Conservation (phyloP, 2,113 vertebrate genomes). For the Heterochromis multidens region DNA sequence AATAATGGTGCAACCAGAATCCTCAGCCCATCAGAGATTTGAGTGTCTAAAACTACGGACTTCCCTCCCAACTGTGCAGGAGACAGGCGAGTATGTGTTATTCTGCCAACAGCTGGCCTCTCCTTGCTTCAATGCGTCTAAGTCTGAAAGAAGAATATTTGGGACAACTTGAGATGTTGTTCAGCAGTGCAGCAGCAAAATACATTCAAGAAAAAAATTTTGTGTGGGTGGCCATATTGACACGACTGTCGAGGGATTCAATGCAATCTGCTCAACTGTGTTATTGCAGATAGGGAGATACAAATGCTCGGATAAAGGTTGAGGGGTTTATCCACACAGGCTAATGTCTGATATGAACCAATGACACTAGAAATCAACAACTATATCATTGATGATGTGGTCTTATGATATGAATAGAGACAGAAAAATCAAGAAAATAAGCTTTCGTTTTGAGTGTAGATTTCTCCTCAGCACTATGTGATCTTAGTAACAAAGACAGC, state of each 20-base stretch:
- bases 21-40: neutral
- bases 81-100: neutral
- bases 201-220: neutral
- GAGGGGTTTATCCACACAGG: neutral
- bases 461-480: neutral
- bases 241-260: neutral
- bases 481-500: constrained; percentile 13
- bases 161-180: constrained; percentile 25
- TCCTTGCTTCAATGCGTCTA: constrained; percentile 15
- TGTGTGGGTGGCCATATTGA: neutral
- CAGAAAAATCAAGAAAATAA: neutral
- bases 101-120: constrained; percentile 41
- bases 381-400: neutral
- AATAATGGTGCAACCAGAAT: neutral
- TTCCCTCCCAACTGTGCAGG: neutral
- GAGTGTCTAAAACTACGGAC: neutral
- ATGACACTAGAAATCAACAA: neutral
- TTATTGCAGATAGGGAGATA: constrained; percentile 25
- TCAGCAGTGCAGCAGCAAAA: neutral
- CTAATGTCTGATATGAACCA: constrained; percentile 9
- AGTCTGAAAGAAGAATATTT: constrained; percentile 12
- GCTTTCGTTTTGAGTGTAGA: neutral
- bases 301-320: neutral
- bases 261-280: constrained; percentile 25
- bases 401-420: neutral